These are phyloP conservation scores for Notolepis coatsorum DNA, from an alignment of 2,797 vertebrate species.

Conservation along the genomic window DNA sequence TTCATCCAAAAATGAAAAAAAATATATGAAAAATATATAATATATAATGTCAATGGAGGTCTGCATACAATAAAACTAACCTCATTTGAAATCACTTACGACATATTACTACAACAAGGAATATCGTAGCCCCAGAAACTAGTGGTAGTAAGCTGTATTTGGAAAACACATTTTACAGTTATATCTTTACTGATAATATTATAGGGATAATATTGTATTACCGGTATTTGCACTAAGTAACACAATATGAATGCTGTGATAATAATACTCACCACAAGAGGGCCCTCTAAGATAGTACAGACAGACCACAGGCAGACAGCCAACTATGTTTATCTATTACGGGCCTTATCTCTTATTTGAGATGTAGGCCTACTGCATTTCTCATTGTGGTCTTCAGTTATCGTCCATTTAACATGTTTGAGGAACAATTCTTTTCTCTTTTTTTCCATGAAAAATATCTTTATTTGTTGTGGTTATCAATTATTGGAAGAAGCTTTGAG, in stretches of 20 bases:
- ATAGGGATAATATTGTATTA: neutral
- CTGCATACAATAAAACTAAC: too few species aligned
- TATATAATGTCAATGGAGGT: neutral
- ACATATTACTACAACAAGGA: neutral
- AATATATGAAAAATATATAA: too few species aligned
- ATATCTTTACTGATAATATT: neutral
- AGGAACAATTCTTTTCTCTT: neutral
- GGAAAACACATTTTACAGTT: neutral
- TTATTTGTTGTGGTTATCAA: constrained; percentile 43
- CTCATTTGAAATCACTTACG: neutral
- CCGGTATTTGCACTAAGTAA: neutral
- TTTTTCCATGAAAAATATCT: constrained; percentile 59
- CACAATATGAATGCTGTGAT: neutral
- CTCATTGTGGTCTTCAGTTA: too few species aligned
- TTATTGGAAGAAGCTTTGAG: constrained; percentile 14
- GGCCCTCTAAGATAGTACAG: constrained; percentile 21
- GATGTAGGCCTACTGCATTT: too few species aligned
- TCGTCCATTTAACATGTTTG: neutral
- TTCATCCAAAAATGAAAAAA: too few species aligned
- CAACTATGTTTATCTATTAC: neutral
- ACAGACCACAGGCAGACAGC: neutral
- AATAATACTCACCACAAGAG: constrained; percentile 39
- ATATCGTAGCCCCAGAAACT: neutral
- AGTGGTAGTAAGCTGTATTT: neutral
- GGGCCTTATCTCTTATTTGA: neutral